Conservation (phyloP, 2,113 vertebrate species). For the Hylia prasina region DNA sequence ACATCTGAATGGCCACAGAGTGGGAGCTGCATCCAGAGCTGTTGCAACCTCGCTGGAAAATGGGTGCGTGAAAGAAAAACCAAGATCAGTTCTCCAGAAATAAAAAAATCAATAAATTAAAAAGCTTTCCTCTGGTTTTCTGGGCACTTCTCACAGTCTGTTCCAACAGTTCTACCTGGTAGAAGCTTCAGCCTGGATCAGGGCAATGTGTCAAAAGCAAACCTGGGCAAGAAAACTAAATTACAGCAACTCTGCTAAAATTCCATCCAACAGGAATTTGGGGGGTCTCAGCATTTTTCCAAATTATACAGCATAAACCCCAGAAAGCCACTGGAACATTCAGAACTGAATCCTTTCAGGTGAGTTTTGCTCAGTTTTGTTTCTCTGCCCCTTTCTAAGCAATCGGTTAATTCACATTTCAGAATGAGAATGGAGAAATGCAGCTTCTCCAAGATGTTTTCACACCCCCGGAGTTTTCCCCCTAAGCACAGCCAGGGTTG, state of each 20-base stretch:
- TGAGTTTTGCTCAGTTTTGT: background rate
- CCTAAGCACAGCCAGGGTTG: background rate
- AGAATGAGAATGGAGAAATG: background rate
- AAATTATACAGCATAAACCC: background rate
- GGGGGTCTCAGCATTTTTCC: background rate
- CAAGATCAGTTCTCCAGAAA: background rate
- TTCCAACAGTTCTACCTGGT: background rate
- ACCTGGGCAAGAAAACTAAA: background rate
- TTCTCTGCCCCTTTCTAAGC: background rate
- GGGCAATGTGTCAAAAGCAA: background rate
- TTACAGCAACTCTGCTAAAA: background rate
- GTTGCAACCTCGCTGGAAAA: background rate
- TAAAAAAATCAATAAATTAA: background rate
- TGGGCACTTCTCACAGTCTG: background rate
- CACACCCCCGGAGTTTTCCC: fast-evolving
- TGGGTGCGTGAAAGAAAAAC: background rate
- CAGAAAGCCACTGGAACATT: background rate
- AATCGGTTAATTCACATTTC: background rate
- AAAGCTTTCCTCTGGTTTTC: background rate
- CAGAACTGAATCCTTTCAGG: background rate
- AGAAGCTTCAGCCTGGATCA: background rate
- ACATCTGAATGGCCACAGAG: fast-evolving
- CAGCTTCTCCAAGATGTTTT: background rate
- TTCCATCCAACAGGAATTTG: background rate
- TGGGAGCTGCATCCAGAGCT: background rate